phyloP scores from a whole-genome alignment of 2,888 invertebrate species.

The Palloptera scutellata region DNA sequence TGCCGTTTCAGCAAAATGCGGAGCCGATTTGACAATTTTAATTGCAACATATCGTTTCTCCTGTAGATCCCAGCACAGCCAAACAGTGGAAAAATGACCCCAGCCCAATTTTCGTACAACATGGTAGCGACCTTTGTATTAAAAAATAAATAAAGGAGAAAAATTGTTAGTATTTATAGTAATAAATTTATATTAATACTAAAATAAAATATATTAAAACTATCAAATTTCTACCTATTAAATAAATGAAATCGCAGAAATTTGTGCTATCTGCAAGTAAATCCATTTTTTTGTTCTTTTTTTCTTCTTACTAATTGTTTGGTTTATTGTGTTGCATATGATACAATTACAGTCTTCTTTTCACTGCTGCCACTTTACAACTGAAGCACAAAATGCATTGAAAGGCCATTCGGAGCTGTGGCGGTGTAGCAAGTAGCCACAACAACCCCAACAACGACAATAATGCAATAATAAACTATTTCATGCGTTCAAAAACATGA shows the following conservation, averaged over 20 bases:
- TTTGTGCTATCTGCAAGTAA: conserved; percentile 49
- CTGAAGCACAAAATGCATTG: conserved; percentile 28
- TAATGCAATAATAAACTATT: background rate
- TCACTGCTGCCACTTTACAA: conserved; percentile 33
- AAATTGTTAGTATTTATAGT: background rate
- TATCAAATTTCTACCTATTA: conserved; percentile 31
- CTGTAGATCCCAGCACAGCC: conserved; percentile 98
- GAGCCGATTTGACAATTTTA: conserved; percentile 98
- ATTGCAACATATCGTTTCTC: conserved; percentile 96
- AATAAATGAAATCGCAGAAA: conserved; percentile 51
- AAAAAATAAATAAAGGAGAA: conserved; percentile 10
- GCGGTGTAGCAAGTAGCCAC: conserved; percentile 7
- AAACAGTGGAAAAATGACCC: conserved; percentile 99
- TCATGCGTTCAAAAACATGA: background rate
- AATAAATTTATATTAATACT: background rate
- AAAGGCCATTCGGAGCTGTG: background rate
- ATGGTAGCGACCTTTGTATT: conserved; percentile 61
- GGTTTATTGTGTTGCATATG: background rate
- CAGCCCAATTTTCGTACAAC: conserved; percentile 81
- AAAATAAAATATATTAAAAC: background rate
- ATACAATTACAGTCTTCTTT: conserved; percentile 8
- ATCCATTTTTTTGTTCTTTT: conserved; percentile 47
- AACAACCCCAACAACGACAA: conserved; percentile 7
- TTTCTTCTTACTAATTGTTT: conserved; percentile 4
- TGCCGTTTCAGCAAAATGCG: conserved; percentile 99